These are phyloP conservation scores for Ormia ochracea DNA, from an alignment of 2,888 invertebrate species.

Conservation along the genomic window DNA sequence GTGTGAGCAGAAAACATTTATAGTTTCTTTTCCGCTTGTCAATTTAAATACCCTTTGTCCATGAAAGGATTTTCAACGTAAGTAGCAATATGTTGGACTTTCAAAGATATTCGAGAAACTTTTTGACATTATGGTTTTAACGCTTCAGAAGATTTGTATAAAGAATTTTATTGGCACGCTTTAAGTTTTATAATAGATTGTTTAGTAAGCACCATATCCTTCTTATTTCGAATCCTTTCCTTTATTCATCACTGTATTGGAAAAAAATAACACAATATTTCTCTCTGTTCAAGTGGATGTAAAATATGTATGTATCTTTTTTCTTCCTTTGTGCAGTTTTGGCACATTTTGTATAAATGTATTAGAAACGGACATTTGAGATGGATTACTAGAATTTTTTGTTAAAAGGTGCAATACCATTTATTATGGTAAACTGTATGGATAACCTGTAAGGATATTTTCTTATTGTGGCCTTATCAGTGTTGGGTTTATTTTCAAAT, in stretches of 20 bases:
- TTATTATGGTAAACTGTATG: conserved; percentile 49
- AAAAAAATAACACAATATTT: conserved; percentile 54
- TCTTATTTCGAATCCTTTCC: conserved; percentile 24
- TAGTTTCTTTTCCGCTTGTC: conserved; percentile 55
- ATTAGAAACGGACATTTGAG: conserved; percentile 65
- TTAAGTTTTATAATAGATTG: background rate
- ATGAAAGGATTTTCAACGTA: conserved; percentile 50
- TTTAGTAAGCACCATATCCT: conserved; percentile 17
- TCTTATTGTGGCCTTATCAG: conserved; percentile 21
- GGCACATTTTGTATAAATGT: conserved; percentile 64
- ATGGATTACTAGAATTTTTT: conserved; percentile 62
- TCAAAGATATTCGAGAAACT: conserved; percentile 34
- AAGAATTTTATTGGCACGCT: background rate
- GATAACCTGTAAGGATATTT: conserved; percentile 33
- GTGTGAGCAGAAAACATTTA: background rate
- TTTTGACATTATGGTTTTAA: conserved; percentile 62
- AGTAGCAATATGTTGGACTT: conserved; percentile 28
- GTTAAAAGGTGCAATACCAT: conserved; percentile 59
- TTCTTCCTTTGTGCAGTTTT: background rate
- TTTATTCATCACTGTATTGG: conserved; percentile 24
- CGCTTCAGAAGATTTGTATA: conserved; percentile 58
- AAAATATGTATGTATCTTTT: conserved; percentile 7
- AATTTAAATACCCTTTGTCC: conserved; percentile 59
- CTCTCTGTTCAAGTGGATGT: conserved; percentile 41
- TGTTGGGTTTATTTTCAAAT: conserved; percentile 12